Percentiles rank a stretch among this genome's conserved stretches.
Evolutionary conservation across 2,113 vertebrate genomes (phyloP).

Genomic region (Uria aalge): DNA sequence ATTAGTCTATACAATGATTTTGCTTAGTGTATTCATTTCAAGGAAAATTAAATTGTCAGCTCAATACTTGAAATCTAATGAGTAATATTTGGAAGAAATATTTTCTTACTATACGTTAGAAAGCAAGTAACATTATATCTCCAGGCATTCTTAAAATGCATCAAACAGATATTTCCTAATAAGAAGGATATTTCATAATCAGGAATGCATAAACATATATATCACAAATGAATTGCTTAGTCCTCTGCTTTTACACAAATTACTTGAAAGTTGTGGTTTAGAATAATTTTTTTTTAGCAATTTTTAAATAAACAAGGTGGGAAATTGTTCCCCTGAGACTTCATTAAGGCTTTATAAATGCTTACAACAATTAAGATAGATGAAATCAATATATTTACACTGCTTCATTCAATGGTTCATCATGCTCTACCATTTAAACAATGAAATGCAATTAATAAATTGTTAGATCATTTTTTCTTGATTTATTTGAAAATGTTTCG

Average conservation of each 20-base stretch:
- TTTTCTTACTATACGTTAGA: not conserved
- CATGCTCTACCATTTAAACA: slow-evolving; percentile 58
- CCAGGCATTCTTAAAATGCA: not conserved
- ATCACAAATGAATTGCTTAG: not conserved
- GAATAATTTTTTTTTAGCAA: not conserved
- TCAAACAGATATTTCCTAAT: not conserved
- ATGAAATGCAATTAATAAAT: slow-evolving; percentile 73
- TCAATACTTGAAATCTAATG: not conserved
- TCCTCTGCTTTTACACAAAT: slow-evolving; percentile 25
- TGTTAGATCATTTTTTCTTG: slow-evolving; percentile 57
- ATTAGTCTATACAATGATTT: not conserved
- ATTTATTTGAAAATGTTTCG: slow-evolving; percentile 70
- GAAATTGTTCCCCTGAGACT: slow-evolving; percentile 17
- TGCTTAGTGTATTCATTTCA: not conserved
- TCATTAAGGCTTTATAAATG: slow-evolving; percentile 48
- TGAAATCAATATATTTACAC: slow-evolving; percentile 68
- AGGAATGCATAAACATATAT: not conserved
- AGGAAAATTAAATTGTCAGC: not conserved
- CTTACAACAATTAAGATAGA: slow-evolving; percentile 51
- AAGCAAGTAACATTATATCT: not conserved
- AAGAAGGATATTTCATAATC: not conserved
- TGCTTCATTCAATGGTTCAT: slow-evolving; percentile 61
- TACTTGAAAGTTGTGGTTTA: slow-evolving; percentile 17
- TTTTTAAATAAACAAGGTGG: slow-evolving; percentile 39
- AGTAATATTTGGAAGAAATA: not conserved